Conservation (phyloP, 1,140 invertebrate species). For the Gryllus bimaculatus region DNA sequence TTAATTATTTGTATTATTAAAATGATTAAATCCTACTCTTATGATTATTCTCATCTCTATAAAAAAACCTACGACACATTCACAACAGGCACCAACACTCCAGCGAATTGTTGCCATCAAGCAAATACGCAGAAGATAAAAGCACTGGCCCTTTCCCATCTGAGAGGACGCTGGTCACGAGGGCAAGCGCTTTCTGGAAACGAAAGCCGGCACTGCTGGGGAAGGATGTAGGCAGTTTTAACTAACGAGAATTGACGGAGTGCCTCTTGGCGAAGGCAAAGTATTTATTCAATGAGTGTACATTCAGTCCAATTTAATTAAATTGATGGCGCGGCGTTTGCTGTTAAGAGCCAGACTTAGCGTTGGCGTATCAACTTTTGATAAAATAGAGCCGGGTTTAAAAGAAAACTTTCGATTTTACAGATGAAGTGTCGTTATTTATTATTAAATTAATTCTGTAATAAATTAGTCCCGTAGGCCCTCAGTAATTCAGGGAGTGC, state of each 20-base stretch:
- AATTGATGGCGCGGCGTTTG: neutral
- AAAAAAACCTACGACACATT: no score
- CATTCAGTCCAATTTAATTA: neutral
- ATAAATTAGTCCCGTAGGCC: neutral
- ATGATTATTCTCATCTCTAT: no score
- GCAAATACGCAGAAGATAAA: no score
- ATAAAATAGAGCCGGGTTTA: neutral
- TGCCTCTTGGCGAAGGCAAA: neutral
- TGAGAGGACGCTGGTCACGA: no score
- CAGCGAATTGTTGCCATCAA: no score
- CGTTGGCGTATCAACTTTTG: neutral
- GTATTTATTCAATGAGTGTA: neutral
- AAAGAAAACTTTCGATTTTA: slow-evolving; percentile 2
- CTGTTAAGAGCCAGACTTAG: neutral
- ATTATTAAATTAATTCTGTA: neutral
- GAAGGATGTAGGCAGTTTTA: neutral
- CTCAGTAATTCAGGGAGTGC: neutral
- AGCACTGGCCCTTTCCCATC: no score
- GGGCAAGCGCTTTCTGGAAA: no score
- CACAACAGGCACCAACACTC: no score
- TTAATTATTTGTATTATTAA: no score
- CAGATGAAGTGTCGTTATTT: neutral
- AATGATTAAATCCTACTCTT: no score
- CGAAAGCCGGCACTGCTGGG: no score
- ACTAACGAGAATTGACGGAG: neutral